Evolutionary conservation across 2,888 invertebrate species (phyloP).

Genomic region (Phengaris arion): DNA sequence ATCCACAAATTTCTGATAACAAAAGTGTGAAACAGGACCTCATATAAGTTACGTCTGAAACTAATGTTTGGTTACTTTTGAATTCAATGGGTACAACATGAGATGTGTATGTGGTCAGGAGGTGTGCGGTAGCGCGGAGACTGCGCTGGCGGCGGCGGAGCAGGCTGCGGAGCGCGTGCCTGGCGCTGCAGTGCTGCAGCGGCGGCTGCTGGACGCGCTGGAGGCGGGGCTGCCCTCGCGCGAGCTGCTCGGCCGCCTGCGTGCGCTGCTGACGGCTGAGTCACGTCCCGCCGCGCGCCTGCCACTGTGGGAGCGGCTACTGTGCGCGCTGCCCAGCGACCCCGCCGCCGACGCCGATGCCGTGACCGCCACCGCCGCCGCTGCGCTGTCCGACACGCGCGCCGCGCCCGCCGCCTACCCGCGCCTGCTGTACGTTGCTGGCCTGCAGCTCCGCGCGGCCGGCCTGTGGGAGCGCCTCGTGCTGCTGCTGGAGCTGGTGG

Average conservation of each 20-base stretch:
- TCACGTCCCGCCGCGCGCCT: conserved; percentile 37
- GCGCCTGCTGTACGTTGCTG: conserved; percentile 51
- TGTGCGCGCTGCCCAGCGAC: conserved; percentile 41
- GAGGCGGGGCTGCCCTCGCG: conserved; percentile 40
- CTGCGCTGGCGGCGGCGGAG: conserved; percentile 40
- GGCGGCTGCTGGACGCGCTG: conserved; percentile 39
- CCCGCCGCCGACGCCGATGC: conserved; percentile 33
- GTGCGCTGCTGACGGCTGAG: conserved; percentile 43
- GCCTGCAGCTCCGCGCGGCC: conserved; percentile 76
- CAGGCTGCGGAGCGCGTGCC: conserved; percentile 38
- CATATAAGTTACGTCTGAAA: too few species aligned
- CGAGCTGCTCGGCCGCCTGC: conserved; percentile 40
- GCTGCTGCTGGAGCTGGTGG: conserved; percentile 83
- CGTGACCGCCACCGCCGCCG: conserved; percentile 42
- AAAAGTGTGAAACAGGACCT: too few species aligned
- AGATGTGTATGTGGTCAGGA: conserved; percentile 43
- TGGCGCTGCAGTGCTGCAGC: conserved; percentile 34
- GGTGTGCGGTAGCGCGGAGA: conserved; percentile 43
- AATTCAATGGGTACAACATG: background rate
- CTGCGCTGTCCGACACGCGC: conserved; percentile 44
- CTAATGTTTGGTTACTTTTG: background rate
- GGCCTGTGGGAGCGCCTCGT: conserved; percentile 88
- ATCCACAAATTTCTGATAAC: too few species aligned
- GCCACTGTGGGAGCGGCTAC: conserved; percentile 52
- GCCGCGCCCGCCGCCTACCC: conserved; percentile 48